Percentiles rank a stretch among this genome's conserved stretches.
Conservation (phyloP, 2,888 invertebrate species). For the Cephus rjabovi region DNA sequence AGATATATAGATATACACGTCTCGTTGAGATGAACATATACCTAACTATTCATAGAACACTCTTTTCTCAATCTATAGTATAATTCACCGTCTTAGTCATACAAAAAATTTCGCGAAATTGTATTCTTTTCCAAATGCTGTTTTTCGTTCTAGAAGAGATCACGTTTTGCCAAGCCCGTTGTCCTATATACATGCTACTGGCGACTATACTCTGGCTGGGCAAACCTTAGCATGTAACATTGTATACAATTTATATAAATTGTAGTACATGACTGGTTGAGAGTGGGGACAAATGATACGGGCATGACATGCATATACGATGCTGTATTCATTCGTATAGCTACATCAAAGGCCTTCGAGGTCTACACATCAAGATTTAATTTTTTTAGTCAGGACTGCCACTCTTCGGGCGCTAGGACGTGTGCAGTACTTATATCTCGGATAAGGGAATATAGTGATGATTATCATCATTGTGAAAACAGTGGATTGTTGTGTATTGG, state of each 20-base stretch:
- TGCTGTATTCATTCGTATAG: neutral
- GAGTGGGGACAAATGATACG: conserved; percentile 19
- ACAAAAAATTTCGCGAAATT: neutral
- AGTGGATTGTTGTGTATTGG: neutral
- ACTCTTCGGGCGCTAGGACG: neutral
- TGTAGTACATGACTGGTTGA: conserved; percentile 25
- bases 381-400: neutral
- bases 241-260: conserved; percentile 38
- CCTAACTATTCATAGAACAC: neutral
- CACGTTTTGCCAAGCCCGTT: neutral
- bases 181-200: neutral
- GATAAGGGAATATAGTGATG: neutral
- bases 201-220: neutral
- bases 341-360: neutral
- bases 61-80: neutral
- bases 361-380: neutral
- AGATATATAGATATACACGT: too few species aligned
- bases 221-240: conserved; percentile 24
- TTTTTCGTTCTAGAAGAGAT: neutral
- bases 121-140: neutral
- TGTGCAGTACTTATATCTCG: neutral
- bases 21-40: too few species aligned
- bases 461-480: neutral
- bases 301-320: neutral
- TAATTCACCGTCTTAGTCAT: neutral